These are phyloP conservation scores for Odiellus spinosus DNA, from an alignment of 2,888 invertebrate species.

Conservation along the genomic window DNA sequence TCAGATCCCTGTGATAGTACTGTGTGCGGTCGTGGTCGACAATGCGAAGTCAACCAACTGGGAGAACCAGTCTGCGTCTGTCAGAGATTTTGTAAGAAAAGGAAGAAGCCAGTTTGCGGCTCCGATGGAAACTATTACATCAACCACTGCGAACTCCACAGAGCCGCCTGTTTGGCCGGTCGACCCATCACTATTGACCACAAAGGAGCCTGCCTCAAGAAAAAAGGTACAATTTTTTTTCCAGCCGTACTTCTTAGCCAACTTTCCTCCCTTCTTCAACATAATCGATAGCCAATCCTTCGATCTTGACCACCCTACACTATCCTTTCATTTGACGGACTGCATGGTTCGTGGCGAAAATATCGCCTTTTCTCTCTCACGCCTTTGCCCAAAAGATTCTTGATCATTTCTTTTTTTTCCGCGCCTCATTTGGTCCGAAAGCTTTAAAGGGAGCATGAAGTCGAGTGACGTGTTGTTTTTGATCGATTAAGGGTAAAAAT, in stretches of 20 bases:
- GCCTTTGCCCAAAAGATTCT: too few relatives aligned
- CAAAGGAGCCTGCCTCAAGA: conserved; percentile 19
- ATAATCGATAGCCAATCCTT: too few relatives aligned
- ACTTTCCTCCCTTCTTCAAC: too few relatives aligned
- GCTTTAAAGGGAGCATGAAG: too few relatives aligned
- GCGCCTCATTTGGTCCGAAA: too few relatives aligned
- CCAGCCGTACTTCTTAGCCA: neutral
- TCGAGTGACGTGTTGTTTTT: too few relatives aligned
- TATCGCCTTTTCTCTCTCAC: too few relatives aligned
- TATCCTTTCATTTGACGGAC: too few relatives aligned
- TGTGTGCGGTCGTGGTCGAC: conserved; percentile 45
- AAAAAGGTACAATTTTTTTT: conserved; percentile 7
- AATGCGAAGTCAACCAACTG: conserved; percentile 40
- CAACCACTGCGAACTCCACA: conserved; percentile 50
- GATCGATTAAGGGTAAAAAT: too few relatives aligned
- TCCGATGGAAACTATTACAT: conserved; percentile 48
- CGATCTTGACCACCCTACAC: too few relatives aligned
- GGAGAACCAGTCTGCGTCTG: conserved; percentile 44
- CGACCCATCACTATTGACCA: conserved; percentile 40
- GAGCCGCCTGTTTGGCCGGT: conserved; percentile 42
- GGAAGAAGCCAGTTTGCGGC: conserved; percentile 44
- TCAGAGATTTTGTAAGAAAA: conserved; percentile 29
- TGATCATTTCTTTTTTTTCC: too few relatives aligned
- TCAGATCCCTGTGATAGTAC: conserved; percentile 46
- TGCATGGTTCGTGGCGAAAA: too few relatives aligned